Base-by-base conservation (phyloP, 2,888 invertebrate species). In the Ryuthela nishihirai region DNA sequence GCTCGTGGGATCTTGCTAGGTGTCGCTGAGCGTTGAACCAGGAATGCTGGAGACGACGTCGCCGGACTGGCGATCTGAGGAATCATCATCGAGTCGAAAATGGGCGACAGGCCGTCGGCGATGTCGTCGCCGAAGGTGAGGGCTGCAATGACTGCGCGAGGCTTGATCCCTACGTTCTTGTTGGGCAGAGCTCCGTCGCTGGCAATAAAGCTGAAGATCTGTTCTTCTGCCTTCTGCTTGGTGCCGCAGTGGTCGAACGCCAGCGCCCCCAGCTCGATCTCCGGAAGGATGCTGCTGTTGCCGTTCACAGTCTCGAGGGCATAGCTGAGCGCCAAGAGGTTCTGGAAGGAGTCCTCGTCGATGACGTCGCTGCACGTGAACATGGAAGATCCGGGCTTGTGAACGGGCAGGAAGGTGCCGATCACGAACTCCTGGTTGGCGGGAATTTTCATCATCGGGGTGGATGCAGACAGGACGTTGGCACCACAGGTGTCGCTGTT, bases 251-350 rank as follows among this genome's bases (percentile, higher is more conserved):
- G 71, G 62, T 75, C 75, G 17, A 75, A 65, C 3, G 72, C 71
- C 4, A 74, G 62, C 3, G 73, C 75, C 12, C 74, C 61, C 9
- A 61, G n/a, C 25, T 54, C 40, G n/a, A 54, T 54, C 18, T 55
- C 54, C 5, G 49, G 53, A 4, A 54, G 29, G 2, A 61, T 39
- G 2, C 54, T 55, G 1, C 29, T 29, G 44, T 75, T 73, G 12
- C 64, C 58, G 64, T 76, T 75, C 21, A 76, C 70, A 10, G 68
- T 60, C 38, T 73, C 70, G 18, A 77, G 69, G 5, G 76, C 75
- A 64, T 72, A 76, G 52, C 73, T 72, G 46, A 76, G 72, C 2
- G 76, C 76, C 40, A 75, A 69, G 46, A 76, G 64, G 44, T 72
- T 70, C 59, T 75, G 73, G 62, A 75, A 72, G 29, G 71, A 68